Evolutionary conservation across 2,797 vertebrate species (phyloP).

Genomic region (Platalea minor): DNA sequence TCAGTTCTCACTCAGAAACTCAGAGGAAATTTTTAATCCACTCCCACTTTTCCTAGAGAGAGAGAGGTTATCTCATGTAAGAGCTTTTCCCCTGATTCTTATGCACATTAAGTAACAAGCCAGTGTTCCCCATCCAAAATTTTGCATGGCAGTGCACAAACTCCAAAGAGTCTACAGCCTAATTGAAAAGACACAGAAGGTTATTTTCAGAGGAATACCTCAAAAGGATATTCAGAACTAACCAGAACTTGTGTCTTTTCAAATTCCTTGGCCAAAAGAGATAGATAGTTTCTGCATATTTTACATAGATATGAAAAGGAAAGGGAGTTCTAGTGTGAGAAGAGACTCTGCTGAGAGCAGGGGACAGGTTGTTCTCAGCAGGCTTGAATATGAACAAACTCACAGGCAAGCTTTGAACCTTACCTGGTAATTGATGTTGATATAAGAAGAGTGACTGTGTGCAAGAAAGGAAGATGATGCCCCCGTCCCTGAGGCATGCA

Average conservation of each 20-base stretch:
- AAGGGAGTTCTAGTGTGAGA: not conserved
- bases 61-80: not conserved
- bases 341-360: conserved; percentile 8
- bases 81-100: not conserved
- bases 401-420: conserved; percentile 30
- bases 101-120: not conserved
- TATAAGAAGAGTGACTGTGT: conserved; percentile 30
- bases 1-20: not conserved
- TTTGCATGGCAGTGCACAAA: not conserved
- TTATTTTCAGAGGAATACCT: not conserved
- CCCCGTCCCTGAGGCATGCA: not conserved
- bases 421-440: conserved; percentile 18
- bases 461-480: conserved; percentile 24
- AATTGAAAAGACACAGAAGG: not conserved
- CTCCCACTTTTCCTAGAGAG: not conserved
- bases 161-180: not conserved
- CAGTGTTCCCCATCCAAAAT: not conserved
- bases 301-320: not conserved
- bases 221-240: not conserved
- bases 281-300: not conserved
- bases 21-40: not conserved
- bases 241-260: not conserved
- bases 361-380: conserved; percentile 24
- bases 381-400: conserved; percentile 23
- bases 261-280: not conserved